phyloP scores from a whole-genome alignment of 2,113 vertebrate species.

The Peromyscus leucopus region DNA sequence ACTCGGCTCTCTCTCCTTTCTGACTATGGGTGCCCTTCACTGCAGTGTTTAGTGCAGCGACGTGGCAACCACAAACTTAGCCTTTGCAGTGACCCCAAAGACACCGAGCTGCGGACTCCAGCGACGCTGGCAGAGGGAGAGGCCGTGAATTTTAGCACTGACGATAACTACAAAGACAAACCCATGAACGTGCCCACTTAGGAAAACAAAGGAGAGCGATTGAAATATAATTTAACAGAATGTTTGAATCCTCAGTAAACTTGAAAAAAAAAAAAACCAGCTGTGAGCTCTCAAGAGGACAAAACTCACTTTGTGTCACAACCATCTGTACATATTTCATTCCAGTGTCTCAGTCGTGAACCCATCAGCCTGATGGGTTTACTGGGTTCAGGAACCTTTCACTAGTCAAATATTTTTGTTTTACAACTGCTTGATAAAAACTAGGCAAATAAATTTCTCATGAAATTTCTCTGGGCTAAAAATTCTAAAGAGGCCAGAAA shows the following conservation, averaged over 20 bases:
- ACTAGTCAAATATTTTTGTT: slow-evolving; percentile 80
- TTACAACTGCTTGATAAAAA: slow-evolving; percentile 81
- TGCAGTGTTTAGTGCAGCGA: not conserved
- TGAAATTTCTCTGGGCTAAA: slow-evolving; percentile 64
- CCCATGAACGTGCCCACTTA: not conserved
- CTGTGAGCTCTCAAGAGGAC: slow-evolving; percentile 77
- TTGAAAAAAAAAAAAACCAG: slow-evolving; percentile 79
- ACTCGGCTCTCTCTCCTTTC: not conserved
- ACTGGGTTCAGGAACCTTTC: slow-evolving; percentile 79
- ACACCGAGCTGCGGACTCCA: slow-evolving; percentile 58
- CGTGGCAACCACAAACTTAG: not conserved
- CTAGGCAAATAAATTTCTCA: slow-evolving; percentile 76
- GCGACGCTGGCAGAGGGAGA: slow-evolving; percentile 58
- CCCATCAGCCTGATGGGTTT: slow-evolving; percentile 72
- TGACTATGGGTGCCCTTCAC: not conserved
- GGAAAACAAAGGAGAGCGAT: slow-evolving; percentile 78
- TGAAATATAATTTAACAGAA: slow-evolving; percentile 80
- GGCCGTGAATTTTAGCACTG: slow-evolving; percentile 58
- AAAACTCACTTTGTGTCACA: slow-evolving; percentile 74
- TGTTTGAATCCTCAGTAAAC: slow-evolving; percentile 78
- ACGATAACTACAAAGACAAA: slow-evolving; percentile 64
- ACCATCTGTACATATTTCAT: slow-evolving; percentile 75
- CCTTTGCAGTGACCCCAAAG: slow-evolving; percentile 58
- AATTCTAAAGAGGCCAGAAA: slow-evolving; percentile 70
- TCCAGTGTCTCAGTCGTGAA: slow-evolving; percentile 44